phyloP scores from a whole-genome alignment of 1,140 invertebrate genomes.

The Probaryconus sp. region DNA sequence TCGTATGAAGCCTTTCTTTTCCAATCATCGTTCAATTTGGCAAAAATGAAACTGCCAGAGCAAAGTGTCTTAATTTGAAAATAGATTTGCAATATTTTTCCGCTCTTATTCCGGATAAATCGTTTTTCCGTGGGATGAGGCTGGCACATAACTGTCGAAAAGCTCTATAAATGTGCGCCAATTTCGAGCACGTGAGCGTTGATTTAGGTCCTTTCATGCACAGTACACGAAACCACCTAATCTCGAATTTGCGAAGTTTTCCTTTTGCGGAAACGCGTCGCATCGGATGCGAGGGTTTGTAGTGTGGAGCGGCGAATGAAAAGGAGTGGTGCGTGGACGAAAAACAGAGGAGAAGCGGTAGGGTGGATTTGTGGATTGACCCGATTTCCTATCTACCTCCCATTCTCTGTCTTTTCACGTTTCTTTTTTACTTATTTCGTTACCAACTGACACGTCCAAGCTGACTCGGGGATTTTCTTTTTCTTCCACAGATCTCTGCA shows the following conservation, averaged over 20 bases:
- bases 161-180: no score
- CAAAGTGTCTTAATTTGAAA: no score
- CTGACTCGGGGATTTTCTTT: constrained; percentile 26
- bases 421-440: constrained; percentile 33
- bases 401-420: constrained; percentile 41
- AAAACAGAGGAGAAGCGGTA: constrained; percentile 34
- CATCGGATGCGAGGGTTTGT: constrained; percentile 6
- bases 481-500: constrained; percentile 9
- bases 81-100: no score
- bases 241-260: constrained; percentile 10
- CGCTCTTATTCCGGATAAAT: no score
- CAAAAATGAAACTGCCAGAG: no score
- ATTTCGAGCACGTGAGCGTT: no score
- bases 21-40: no score
- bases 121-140: no score
- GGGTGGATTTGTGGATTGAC: constrained; percentile 59
- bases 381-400: constrained; percentile 56
- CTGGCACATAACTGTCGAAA: no score
- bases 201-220: no score
- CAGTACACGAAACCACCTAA: constrained; percentile 12
- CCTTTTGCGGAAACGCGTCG: constrained; percentile 12
- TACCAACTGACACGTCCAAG: constrained; percentile 32
- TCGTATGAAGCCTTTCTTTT: no score
- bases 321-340: constrained; percentile 27
- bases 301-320: constrained; percentile 22